Evolutionary conservation across 2,113 vertebrate genomes (phyloP), one percentile per base, ranked within the genome.

Genomic region (Ardeotis arabs): DNA sequence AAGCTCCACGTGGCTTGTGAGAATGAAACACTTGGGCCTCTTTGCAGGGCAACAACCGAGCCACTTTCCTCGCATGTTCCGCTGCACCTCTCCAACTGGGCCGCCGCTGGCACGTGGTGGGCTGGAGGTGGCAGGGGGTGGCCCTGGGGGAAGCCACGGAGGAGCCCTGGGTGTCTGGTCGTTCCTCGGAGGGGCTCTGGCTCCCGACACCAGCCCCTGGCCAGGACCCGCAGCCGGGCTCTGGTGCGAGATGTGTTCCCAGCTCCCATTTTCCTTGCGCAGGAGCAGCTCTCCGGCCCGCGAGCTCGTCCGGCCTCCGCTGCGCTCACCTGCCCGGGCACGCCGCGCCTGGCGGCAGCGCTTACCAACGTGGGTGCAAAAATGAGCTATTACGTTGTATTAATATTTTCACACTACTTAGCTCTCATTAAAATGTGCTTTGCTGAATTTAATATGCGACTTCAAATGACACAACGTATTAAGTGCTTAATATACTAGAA

Each of bases 401-500:
- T 97, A 98, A 97, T 98, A 97, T 98, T 97, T 97, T 98, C 98
- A 98, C 97, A 97, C 98, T 95, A 97, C 97, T 98, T 98, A 98
- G 91, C 96, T 97, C 98, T 98, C 98, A 98, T 98, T 98, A 98
- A 98, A 98, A 98, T 98, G 97, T 96, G 94, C 98, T 98, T 98
- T 98, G 97, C 98, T 89, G 98, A 97, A 98, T 98, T 98, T 98
- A 98, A 98, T 98, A 97, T 98, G 98, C 82, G 74, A 91, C 98
- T 98, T 97, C 96, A 96, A 98, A 98, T 98, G 98, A 98, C 97
- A 98, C 98, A 98, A 98, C 60, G 94, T 98, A 98, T 98, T 98
- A 98, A 98, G 97, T 98, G 97, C 98, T 98, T 98, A 98, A 98
- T 98, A 98, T 98, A 96, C 98, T 98, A 98, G 98, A 98, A 98